A percentile compares a stretch with the other conserved stretches of the same genome.
phyloP scores from a whole-genome alignment of 2,888 invertebrate genomes.

The Pyrgus malvae region DNA sequence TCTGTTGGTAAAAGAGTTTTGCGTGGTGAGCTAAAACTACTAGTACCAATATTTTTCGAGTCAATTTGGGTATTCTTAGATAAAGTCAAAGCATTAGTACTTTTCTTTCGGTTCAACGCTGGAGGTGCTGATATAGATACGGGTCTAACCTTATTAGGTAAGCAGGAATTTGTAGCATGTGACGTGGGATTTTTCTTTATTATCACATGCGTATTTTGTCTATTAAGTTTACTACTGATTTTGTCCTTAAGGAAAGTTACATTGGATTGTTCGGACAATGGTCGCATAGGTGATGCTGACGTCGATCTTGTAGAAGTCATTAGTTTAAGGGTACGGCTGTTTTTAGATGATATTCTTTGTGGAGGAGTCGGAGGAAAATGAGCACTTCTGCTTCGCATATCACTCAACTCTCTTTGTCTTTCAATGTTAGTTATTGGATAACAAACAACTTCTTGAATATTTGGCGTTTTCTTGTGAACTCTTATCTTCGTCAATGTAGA shows the following conservation, averaged over 20 bases:
- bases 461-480: constrained; percentile 85
- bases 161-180: constrained; percentile 36
- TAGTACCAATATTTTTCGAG: constrained; percentile 55
- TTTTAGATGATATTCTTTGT: constrained; percentile 87
- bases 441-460: constrained; percentile 81
- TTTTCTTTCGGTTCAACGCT: constrained; percentile 62
- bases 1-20: constrained; percentile 69
- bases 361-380: constrained; percentile 87
- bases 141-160: constrained; percentile 44
- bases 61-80: constrained; percentile 44
- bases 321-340: constrained; percentile 85
- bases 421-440: constrained; percentile 79
- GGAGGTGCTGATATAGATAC: constrained; percentile 71
- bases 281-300: constrained; percentile 56
- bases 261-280: constrained; percentile 69
- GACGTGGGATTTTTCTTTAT: constrained; percentile 42
- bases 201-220: constrained; percentile 72
- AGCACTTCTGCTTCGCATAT: constrained; percentile 70
- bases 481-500: constrained; percentile 90
- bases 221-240: constrained; percentile 81
- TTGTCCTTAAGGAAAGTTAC: constrained; percentile 84
- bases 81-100: constrained; percentile 35
- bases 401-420: constrained; percentile 75
- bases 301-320: constrained; percentile 79
- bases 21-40: constrained; percentile 72